Conservation (phyloP, 2,888 invertebrate species). For the Aplocera efformata region DNA sequence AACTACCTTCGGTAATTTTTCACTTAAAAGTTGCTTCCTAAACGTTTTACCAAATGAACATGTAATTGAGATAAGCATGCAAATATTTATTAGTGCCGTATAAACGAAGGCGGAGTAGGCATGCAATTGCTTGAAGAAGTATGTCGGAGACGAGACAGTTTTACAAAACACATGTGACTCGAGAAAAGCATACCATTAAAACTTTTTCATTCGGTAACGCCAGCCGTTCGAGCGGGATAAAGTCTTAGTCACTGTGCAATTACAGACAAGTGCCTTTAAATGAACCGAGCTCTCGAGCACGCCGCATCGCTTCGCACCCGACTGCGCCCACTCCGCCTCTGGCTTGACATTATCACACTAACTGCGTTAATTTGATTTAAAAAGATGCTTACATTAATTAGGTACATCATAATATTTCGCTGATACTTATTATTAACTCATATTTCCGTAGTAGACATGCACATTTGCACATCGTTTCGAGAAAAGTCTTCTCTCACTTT, state of each 20-base stretch:
- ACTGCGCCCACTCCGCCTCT: slow-evolving; percentile 58
- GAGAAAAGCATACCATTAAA: slow-evolving; percentile 69
- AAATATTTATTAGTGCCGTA: background rate
- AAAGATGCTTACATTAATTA: slow-evolving; percentile 46
- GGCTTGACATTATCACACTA: slow-evolving; percentile 53
- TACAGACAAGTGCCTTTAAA: slow-evolving; percentile 79
- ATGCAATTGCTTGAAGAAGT: slow-evolving; percentile 15
- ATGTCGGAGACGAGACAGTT: slow-evolving; percentile 36
- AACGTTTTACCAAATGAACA: slow-evolving; percentile 12
- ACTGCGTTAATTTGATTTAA: slow-evolving; percentile 64
- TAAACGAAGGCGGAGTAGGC: background rate
- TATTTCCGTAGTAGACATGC: too few relatives aligned
- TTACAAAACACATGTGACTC: slow-evolving; percentile 37
- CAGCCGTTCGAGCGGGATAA: slow-evolving; percentile 58
- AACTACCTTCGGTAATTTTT: slow-evolving; percentile 52
- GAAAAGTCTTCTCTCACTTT: too few relatives aligned
- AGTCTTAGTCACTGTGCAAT: slow-evolving; percentile 77
- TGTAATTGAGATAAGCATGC: too few relatives aligned
- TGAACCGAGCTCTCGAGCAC: slow-evolving; percentile 79
- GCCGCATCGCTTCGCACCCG: slow-evolving; percentile 71
- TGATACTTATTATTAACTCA: slow-evolving; percentile 11
- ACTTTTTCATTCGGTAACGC: slow-evolving; percentile 71
- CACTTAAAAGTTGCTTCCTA: slow-evolving; percentile 19
- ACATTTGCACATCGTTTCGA: too few relatives aligned
- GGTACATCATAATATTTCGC: slow-evolving; percentile 28